Evolutionary conservation across 2,888 invertebrate genomes (phyloP).

Genomic region (Hyposoter didymator): DNA sequence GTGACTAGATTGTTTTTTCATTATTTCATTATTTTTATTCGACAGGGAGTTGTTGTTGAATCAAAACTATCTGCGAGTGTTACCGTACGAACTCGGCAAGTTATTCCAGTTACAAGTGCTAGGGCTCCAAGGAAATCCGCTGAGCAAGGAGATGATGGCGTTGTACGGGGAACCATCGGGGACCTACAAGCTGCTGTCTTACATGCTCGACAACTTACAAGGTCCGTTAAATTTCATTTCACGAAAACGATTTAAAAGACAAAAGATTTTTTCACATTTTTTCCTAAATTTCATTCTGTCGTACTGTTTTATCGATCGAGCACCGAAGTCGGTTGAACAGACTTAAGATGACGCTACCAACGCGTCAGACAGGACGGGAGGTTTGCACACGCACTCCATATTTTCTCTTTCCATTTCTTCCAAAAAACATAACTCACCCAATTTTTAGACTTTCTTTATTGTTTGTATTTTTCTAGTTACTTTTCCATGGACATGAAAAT

Average conservation of each 20-base stretch:
- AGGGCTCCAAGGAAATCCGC: conserved; percentile 96
- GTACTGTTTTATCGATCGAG: conserved; percentile 43
- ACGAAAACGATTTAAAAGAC: too few species aligned
- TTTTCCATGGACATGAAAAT: too few species aligned
- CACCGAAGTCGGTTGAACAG: background rate
- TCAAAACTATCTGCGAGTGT: conserved; percentile 96
- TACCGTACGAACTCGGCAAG: conserved; percentile 99
- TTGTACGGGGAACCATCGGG: conserved; percentile 97
- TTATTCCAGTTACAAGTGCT: conserved; percentile 97
- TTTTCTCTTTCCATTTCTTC: too few species aligned
- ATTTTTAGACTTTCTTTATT: too few species aligned
- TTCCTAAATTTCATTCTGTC: background rate
- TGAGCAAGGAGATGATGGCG: conserved; percentile 95
- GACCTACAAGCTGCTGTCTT: conserved; percentile 96
- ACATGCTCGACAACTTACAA: conserved; percentile 98
- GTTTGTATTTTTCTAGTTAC: too few species aligned
- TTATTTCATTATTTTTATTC: conserved; percentile 71
- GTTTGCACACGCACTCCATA: too few species aligned
- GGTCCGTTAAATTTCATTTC: conserved; percentile 86
- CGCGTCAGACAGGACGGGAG: background rate
- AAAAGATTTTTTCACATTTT: too few species aligned
- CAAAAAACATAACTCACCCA: too few species aligned
- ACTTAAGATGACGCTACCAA: conserved; percentile 49
- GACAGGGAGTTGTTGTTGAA: conserved; percentile 96
- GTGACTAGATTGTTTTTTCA: background rate